Evolutionary conservation across 2,113 vertebrate genomes (phyloP), one percentile per base, ranked within the genome.

Genomic region (Corydoras sp.): DNA sequence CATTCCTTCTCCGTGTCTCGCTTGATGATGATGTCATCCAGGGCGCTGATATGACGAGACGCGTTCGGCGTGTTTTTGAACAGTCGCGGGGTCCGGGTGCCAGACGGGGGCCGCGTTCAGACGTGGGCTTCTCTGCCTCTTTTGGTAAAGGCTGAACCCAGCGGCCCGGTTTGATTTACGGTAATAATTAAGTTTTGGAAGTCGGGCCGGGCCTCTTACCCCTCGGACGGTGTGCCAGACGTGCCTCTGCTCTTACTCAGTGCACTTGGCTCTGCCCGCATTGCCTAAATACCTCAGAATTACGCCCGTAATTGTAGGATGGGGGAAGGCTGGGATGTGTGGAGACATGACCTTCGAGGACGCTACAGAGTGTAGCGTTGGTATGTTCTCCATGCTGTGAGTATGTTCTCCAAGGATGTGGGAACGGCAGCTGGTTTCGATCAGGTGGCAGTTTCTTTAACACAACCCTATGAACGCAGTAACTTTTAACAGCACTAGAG

Each of bases 21-120:
- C 35, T 43, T 43, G 35, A 43, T 43, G 35, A 77, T 70, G 35
- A 77, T 70, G 72, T 74, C 66, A 73, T 55, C 56, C 9, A 0
- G 18, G 18, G 48, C 9, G 56, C 18, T 60, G 65, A 43, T 43
- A 43, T 43, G 1, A 43, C 35, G 35, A 43, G 35, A 43, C 68
- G 32, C 51, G 6, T 56, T 56, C 54, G n/a, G 12, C 1, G n/a
- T 15, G 54, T 15, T 56, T 13, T 56, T n/a, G 13, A 56, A 56
- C 54, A 56, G 54, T 15, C 14, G 54, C 6, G 54, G 2, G 18
- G 54, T 56, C 8, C 13, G 13, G 14, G n/a, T 14, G 8, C 54
- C 54, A 56, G 54, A 14, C 15, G 12, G 12, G n/a, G 13, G 54
- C 54, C 54, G n/a, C 15, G 6, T 7, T 10, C n/a, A 56, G 14